Conservation (phyloP, 2,888 invertebrate genomes). For the Sicus ferrugineus region DNA sequence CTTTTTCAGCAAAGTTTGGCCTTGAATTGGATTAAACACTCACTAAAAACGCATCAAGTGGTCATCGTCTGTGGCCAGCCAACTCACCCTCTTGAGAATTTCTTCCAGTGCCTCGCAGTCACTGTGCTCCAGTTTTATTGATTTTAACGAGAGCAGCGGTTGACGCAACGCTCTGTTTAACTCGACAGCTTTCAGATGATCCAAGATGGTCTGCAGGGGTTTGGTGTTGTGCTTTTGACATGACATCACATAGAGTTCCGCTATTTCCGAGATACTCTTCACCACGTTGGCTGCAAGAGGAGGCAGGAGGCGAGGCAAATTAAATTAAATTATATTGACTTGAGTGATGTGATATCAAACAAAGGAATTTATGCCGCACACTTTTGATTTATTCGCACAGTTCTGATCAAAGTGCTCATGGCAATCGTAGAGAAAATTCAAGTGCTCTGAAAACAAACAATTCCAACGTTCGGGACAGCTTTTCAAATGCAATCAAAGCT, state of each 20-base stretch:
- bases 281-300: conserved; percentile 52
- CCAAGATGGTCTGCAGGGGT: conserved; percentile 74
- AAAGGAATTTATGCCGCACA: background rate
- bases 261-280: conserved; percentile 71
- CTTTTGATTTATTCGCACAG: background rate
- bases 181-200: conserved; percentile 73
- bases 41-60: no score
- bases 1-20: no score
- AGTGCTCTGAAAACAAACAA: background rate
- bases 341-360: background rate
- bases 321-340: background rate
- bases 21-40: no score
- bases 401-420: background rate
- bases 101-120: conserved; percentile 86
- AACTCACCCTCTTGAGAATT: conserved; percentile 72
- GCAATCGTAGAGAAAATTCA: background rate
- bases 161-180: conserved; percentile 65
- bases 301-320: background rate
- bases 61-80: no score
- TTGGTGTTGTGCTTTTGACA: conserved; percentile 76
- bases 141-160: conserved; percentile 69
- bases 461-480: background rate
- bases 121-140: conserved; percentile 71
- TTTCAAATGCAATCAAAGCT: conserved; percentile 2
- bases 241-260: conserved; percentile 75